Evolutionary conservation across 1,140 invertebrate species (phyloP).

Genomic region (Globodera ellingtonae): DNA sequence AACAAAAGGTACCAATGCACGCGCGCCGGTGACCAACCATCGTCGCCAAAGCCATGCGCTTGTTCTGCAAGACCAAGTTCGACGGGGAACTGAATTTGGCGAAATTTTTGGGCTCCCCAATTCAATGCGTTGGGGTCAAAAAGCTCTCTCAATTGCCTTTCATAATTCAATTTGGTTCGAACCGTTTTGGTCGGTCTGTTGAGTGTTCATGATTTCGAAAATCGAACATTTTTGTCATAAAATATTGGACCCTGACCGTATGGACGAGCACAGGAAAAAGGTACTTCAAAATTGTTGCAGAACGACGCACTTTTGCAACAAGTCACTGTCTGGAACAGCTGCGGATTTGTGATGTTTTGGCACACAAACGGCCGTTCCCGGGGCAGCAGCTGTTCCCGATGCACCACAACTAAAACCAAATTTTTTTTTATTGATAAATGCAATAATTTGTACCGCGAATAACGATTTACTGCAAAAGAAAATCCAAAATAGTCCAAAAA

Average conservation of each 20-base stretch:
- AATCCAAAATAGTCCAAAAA: not conserved
- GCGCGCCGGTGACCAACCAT: not conserved
- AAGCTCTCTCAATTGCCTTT: no score
- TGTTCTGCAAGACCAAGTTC: not conserved
- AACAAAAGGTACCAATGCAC: slow-evolving; percentile 38
- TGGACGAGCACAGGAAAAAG: no score
- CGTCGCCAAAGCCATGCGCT: not conserved
- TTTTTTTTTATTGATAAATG: not conserved
- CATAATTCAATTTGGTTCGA: no score
- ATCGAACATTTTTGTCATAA: no score
- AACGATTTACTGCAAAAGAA: no score
- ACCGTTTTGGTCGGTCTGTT: no score
- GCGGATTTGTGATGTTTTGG: slow-evolving; percentile 28
- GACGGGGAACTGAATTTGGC: slow-evolving; percentile 15
- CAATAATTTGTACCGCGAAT: not conserved
- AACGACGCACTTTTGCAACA: slow-evolving; percentile 45
- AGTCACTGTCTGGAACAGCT: slow-evolving; percentile 21
- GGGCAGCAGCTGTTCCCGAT: slow-evolving; percentile 30
- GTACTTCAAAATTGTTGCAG: slow-evolving; percentile 48
- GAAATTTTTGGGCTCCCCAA: no score
- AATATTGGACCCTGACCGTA: no score
- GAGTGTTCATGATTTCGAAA: no score
- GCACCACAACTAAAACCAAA: slow-evolving; percentile 21
- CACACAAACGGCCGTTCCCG: slow-evolving; percentile 48
- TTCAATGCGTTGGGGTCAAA: no score